These are phyloP conservation scores for Bombus affinis DNA, from an alignment of 1,140 invertebrate genomes.

Conservation along the genomic window DNA sequence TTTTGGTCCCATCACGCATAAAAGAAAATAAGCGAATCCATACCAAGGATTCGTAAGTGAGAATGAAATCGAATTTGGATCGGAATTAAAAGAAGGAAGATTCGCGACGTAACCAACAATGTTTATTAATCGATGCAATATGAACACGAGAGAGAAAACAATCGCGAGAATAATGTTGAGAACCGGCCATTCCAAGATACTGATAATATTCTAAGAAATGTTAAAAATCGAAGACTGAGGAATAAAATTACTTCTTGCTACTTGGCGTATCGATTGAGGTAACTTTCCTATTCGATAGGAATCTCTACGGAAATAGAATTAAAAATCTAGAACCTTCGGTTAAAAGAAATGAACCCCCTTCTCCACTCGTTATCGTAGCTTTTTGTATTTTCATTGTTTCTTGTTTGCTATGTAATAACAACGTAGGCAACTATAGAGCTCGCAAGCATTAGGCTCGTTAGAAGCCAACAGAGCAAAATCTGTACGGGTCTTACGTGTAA, in stretches of 20 bases:
- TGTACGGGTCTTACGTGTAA: not conserved
- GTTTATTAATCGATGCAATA: no score
- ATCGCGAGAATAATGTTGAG: no score
- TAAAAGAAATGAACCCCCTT: not conserved
- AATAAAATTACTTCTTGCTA: not conserved
- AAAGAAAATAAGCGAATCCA: no score
- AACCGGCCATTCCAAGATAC: no score
- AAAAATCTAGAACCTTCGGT: not conserved
- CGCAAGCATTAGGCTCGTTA: not conserved
- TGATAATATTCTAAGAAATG: no score
- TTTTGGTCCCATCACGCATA: no score
- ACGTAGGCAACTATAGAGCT: not conserved
- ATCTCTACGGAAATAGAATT: not conserved
- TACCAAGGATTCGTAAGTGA: no score
- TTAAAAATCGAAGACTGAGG: no score
- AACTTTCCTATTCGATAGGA: not conserved
- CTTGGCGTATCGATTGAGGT: not conserved
- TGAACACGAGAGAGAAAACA: no score
- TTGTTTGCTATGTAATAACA: not conserved
- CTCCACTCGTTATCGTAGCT: not conserved
- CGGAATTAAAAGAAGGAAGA: no score
- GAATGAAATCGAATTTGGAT: no score
- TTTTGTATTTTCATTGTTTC: not conserved
- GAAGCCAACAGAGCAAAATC: constrained; percentile 10
- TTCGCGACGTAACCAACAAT: no score